These are phyloP conservation scores for Falco naumanni DNA, from an alignment of 2,797 vertebrate species.

Conservation along the genomic window DNA sequence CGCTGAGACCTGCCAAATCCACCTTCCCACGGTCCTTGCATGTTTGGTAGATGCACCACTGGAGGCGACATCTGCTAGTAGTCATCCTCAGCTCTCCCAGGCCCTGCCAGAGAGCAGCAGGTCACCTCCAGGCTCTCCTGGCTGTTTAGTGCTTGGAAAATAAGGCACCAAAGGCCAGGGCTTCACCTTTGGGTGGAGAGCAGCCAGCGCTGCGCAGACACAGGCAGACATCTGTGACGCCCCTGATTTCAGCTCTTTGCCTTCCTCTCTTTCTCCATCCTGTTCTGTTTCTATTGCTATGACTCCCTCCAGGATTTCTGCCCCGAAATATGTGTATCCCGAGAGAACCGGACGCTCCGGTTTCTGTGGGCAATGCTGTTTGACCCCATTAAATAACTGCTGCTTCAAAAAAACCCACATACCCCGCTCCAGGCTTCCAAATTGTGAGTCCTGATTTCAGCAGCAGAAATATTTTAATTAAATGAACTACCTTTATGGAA, in stretches of 20 bases:
- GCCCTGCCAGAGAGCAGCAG: neutral
- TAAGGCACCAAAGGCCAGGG: neutral
- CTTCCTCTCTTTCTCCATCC: neutral
- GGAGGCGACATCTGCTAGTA: neutral
- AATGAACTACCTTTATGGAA: slow-evolving; percentile 46
- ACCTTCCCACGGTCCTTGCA: neutral
- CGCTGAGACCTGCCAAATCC: neutral
- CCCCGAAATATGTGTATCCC: neutral
- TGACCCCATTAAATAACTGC: neutral
- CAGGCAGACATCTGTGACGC: too few relatives aligned
- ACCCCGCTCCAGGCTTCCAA: neutral
- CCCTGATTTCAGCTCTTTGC: neutral
- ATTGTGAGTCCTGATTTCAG: neutral
- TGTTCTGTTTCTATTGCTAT: neutral
- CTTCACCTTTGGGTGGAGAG: neutral
- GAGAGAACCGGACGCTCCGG: neutral
- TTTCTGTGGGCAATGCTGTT: neutral
- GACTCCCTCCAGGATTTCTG: neutral
- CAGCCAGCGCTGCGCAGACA: neutral
- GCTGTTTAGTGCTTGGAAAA: neutral
- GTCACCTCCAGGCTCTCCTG: neutral
- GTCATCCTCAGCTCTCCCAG: neutral
- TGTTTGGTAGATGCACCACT: accelerated
- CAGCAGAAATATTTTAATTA: slow-evolving; percentile 60
- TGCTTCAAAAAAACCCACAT: neutral